Conservation (phyloP, 2,888 invertebrate genomes). For the Ennomos erosarius region DNA sequence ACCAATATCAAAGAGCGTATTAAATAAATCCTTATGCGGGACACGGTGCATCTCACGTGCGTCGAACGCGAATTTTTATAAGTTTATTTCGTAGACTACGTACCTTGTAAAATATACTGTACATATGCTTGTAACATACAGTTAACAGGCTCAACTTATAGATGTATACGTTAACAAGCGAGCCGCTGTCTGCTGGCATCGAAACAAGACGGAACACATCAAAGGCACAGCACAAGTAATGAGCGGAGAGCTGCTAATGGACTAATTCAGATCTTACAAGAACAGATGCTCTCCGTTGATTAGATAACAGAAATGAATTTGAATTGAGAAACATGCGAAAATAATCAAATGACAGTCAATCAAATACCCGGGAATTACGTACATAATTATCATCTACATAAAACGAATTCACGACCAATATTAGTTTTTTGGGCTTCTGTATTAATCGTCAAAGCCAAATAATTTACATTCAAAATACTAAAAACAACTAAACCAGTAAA, state of each 20-base stretch:
- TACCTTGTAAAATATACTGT: not conserved
- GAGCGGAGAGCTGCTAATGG: constrained; percentile 47
- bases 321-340: not conserved
- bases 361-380: no score
- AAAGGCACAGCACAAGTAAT: constrained; percentile 59
- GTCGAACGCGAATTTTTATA: constrained; percentile 70
- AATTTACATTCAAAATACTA: no score
- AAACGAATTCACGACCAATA: no score
- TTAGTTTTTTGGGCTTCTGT: no score
- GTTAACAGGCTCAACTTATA: constrained; percentile 16
- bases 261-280: constrained; percentile 20
- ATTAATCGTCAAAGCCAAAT: no score
- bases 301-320: not conserved
- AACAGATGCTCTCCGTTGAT: not conserved
- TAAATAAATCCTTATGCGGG: constrained; percentile 56
- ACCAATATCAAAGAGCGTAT: constrained; percentile 59
- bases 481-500: no score
- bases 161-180: constrained; percentile 55
- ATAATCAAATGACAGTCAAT: no score
- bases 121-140: constrained; percentile 13
- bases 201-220: constrained; percentile 54
- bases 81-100: constrained; percentile 40
- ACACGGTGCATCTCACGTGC: constrained; percentile 65
- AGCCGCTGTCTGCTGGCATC: constrained; percentile 60
- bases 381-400: no score